Conservation (phyloP, 2,797 vertebrate genomes). For the Cossypha heuglini region DNA sequence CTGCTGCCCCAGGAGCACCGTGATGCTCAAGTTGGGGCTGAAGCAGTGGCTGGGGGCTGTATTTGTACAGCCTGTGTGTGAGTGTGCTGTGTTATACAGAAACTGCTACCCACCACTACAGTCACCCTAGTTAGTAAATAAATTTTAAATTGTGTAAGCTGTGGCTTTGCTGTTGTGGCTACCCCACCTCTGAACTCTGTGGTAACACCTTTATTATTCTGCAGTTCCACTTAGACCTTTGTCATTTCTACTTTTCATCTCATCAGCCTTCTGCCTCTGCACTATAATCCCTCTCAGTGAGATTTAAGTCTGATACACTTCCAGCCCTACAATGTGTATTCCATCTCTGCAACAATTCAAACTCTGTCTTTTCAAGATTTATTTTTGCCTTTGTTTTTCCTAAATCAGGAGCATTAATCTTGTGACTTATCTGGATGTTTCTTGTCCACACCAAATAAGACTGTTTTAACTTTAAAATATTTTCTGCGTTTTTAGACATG, state of each 20-base stretch:
- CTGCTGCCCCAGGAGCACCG: rapidly evolving
- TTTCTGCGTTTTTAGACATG: not conserved
- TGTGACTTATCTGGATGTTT: not conserved
- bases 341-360: not conserved
- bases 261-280: not conserved
- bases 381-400: not conserved
- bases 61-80: rapidly evolving
- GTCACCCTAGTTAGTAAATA: not conserved
- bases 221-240: not conserved
- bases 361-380: not conserved
- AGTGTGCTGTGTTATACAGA: not conserved
- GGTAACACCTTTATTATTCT: not conserved
- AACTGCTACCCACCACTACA: not conserved
- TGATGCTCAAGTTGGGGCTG: rapidly evolving
- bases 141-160: not conserved
- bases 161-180: not conserved
- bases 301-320: not conserved
- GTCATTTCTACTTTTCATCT: not conserved
- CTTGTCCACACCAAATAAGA: not conserved
- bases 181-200: not conserved
- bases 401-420: not conserved
- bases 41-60: rapidly evolving
- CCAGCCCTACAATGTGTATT: not conserved
- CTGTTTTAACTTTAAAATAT: not conserved
- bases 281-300: not conserved